Evolutionary conservation across 2,888 invertebrate genomes (phyloP).

Genomic region (Schizotus pectinicornis): DNA sequence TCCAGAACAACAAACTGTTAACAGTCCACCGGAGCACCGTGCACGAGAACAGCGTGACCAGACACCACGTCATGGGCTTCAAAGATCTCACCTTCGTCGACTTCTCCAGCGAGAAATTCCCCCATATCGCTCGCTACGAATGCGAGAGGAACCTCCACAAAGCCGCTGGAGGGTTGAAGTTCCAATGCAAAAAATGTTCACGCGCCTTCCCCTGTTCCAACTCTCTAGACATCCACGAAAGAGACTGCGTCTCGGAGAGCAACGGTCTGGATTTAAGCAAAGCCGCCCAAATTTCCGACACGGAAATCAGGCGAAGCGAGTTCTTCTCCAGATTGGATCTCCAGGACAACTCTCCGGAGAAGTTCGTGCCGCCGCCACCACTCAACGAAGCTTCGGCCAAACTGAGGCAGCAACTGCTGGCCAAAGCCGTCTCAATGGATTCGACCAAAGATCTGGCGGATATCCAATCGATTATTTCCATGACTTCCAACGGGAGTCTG

Average conservation of each 20-base stretch:
- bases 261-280: slow-evolving; percentile 52
- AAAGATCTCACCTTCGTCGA: slow-evolving; percentile 79
- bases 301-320: slow-evolving; percentile 72
- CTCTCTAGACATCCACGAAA: slow-evolving; percentile 72
- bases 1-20: slow-evolving; percentile 74
- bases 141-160: slow-evolving; percentile 73
- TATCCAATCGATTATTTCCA: slow-evolving; percentile 82
- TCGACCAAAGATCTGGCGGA: slow-evolving; percentile 81
- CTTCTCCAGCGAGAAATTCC: slow-evolving; percentile 80
- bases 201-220: slow-evolving; percentile 75
- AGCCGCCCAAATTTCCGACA: slow-evolving; percentile 56
- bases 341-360: slow-evolving; percentile 69
- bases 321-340: slow-evolving; percentile 83
- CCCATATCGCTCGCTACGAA: slow-evolving; percentile 75
- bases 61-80: slow-evolving; percentile 68
- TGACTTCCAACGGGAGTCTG: slow-evolving; percentile 73
- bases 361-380: slow-evolving; percentile 27
- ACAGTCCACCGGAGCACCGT: slow-evolving; percentile 72
- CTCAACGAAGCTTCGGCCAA: slow-evolving; percentile 38
- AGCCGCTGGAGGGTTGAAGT: slow-evolving; percentile 62
- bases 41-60: slow-evolving; percentile 57
- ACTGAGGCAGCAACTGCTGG: slow-evolving; percentile 45
- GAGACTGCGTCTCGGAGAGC: slow-evolving; percentile 56
- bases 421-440: slow-evolving; percentile 54
- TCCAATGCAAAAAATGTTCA: slow-evolving; percentile 73